Conservation (phyloP, 2,113 vertebrate species). For the Baryphthengus martii region DNA sequence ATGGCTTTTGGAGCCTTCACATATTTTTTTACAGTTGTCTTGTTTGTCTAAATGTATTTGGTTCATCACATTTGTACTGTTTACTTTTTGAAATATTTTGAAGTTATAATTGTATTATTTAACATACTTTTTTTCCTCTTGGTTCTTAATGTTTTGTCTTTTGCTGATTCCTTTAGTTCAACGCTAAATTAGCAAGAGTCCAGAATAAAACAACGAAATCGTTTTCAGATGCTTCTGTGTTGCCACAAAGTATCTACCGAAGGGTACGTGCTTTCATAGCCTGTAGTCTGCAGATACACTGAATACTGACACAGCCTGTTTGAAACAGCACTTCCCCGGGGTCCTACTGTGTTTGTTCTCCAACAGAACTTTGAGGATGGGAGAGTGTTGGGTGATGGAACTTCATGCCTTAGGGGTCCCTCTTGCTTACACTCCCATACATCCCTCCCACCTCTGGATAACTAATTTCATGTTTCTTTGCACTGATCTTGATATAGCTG, state of each 20-base stretch:
- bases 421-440: not conserved
- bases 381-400: accelerated
- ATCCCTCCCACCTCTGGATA: not conserved
- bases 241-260: slow-evolving; percentile 87
- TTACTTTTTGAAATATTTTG: not conserved
- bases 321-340: not conserved
- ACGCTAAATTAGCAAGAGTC: slow-evolving; percentile 83
- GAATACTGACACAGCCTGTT: not conserved
- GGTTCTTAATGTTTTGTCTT: not conserved
- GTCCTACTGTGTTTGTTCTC: too few species aligned
- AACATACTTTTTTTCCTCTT: not conserved
- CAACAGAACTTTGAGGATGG: not conserved
- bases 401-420: not conserved
- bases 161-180: slow-evolving; percentile 79
- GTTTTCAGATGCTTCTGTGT: slow-evolving; percentile 64
- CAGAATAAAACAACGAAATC: slow-evolving; percentile 75
- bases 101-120: not conserved
- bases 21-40: not conserved
- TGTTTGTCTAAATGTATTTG: not conserved
- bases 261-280: slow-evolving; percentile 75
- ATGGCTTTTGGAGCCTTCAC: not conserved
- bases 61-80: not conserved
- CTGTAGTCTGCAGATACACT: too few species aligned
- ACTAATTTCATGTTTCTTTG: not conserved
- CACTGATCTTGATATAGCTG: too few species aligned